These are phyloP conservation scores for Phalacrocorax brasilianus DNA, from an alignment of 2,113 vertebrate species.

Conservation along the genomic window DNA sequence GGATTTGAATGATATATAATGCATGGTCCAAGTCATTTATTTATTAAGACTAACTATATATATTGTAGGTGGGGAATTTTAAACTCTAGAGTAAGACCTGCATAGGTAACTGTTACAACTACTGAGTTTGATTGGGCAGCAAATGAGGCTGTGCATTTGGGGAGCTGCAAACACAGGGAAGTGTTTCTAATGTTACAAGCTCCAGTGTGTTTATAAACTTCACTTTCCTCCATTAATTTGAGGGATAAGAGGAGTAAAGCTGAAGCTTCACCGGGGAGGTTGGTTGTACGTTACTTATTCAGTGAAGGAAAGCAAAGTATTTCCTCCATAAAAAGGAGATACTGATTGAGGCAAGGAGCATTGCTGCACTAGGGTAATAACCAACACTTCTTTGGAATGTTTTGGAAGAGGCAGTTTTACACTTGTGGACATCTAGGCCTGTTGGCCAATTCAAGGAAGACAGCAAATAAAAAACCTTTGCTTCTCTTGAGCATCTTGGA, in stretches of 20 bases:
- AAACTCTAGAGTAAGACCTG: constrained; percentile 64
- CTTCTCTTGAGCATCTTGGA: not conserved
- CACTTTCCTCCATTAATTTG: constrained; percentile 9
- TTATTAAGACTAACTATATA: constrained; percentile 91
- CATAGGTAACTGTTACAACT: constrained; percentile 48
- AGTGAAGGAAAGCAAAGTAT: not conserved
- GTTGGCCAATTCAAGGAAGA: not conserved
- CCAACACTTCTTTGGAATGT: not conserved
- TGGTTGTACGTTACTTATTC: not conserved
- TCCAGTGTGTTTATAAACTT: constrained; percentile 36
- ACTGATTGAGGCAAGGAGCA: not conserved
- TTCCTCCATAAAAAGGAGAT: not conserved
- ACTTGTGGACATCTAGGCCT: not conserved
- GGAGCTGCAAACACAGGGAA: constrained; percentile 27
- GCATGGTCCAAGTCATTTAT: constrained; percentile 93
- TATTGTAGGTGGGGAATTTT: constrained; percentile 73
- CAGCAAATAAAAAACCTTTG: not conserved
- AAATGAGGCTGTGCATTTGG: constrained; percentile 62
- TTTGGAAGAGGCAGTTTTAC: not conserved
- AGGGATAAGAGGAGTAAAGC: not conserved
- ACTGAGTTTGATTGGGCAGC: constrained; percentile 54
- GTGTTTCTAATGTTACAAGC: not conserved
- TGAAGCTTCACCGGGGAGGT: not conserved
- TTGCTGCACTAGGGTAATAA: not conserved
- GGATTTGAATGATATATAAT: constrained; percentile 95